A percentile compares a stretch with the other conserved stretches of the same genome.
Conservation (phyloP, 2,888 invertebrate species). For the Lasioglossum vierecki region DNA sequence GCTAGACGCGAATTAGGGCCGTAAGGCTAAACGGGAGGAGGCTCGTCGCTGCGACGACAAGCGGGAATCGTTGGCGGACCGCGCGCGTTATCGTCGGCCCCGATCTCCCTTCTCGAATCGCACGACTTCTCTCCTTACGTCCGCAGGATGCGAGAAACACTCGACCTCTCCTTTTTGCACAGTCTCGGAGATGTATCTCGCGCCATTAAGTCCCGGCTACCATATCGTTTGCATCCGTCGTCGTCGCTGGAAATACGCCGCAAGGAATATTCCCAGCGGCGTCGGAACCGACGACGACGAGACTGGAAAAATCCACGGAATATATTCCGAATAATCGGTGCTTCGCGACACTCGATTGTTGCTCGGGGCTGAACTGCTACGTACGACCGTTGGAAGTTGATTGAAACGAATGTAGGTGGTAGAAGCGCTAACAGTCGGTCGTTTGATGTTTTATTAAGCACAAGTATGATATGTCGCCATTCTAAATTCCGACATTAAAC, state of each 20-base stretch:
- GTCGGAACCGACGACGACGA: background rate
- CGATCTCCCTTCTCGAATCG: constrained; percentile 55
- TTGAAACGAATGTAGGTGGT: background rate
- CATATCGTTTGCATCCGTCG: constrained; percentile 59
- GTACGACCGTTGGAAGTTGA: background rate
- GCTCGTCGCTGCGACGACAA: constrained; percentile 39
- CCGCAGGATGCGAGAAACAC: constrained; percentile 52
- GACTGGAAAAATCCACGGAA: background rate
- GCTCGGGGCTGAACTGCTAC: background rate
- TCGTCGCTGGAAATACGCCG: constrained; percentile 30
- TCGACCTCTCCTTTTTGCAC: constrained; percentile 30
- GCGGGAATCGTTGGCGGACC: constrained; percentile 39
- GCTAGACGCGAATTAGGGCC: constrained; percentile 74
- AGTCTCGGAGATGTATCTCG: constrained; percentile 47
- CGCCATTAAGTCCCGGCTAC: constrained; percentile 56
- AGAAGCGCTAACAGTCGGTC: background rate
- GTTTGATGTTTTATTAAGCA: background rate
- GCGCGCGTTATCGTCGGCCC: constrained; percentile 64
- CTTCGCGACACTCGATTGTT: background rate
- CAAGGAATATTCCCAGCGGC: background rate
- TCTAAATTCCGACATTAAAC: too few relatives aligned
- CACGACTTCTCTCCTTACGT: constrained; percentile 31
- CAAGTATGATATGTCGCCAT: background rate
- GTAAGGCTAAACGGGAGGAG: constrained; percentile 62
- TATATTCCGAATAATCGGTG: background rate